Conservation (phyloP, 2,113 vertebrate species). For the Chiloscyllium plagiosum region DNA sequence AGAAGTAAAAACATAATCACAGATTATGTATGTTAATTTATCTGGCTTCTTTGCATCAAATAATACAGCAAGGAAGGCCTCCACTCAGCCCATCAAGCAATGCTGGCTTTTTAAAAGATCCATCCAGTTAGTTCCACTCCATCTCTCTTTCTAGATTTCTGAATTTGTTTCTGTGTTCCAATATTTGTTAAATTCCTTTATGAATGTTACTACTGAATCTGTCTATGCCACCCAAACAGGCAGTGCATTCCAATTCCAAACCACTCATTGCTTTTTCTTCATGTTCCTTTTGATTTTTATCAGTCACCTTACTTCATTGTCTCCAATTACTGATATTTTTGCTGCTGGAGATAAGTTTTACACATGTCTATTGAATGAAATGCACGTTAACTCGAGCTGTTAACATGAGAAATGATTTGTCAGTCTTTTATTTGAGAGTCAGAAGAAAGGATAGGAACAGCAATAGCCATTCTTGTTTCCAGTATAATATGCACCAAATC, state of each 20-base stretch:
- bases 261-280: not conserved
- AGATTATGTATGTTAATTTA: not conserved
- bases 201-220: no score
- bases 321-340: no score
- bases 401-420: not conserved
- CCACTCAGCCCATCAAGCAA: not conserved
- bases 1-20: not conserved
- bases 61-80: not conserved
- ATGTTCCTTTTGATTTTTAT: no score
- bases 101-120: not conserved
- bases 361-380: not conserved
- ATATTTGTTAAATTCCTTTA: not conserved
- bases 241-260: not conserved
- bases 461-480: not conserved
- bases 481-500: not conserved
- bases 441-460: not conserved
- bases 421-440: not conserved
- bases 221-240: no score
- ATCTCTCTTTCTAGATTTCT: not conserved
- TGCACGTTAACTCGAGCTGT: not conserved
- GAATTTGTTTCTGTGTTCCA: not conserved
- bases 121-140: not conserved
- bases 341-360: no score
- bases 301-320: no score
- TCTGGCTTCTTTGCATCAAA: not conserved